Base-by-base conservation (phyloP, 2,113 vertebrate genomes). In the Phyllostomus hastatus region DNA sequence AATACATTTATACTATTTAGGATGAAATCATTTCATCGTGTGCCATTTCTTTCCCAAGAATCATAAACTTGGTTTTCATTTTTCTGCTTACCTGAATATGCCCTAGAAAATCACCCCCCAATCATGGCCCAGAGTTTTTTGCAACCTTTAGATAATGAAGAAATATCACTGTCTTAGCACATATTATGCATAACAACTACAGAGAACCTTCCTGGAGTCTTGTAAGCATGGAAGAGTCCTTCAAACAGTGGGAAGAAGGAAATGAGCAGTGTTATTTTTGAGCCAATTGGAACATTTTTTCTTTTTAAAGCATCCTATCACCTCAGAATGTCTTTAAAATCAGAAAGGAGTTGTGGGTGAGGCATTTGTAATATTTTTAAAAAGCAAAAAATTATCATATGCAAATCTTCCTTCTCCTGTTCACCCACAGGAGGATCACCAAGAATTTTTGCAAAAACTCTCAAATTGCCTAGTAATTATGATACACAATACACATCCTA, bases 1-100 rank as follows among this genome's bases (percentile, higher is more conserved):
- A 93, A 81, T 70, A 91, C 83, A 83, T 97, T 87, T 86, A 75
- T 86, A 66, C 38, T 33, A 81, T 84, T 70, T 41, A 31, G 66
- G n/a, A 95, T 85, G 90, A 97, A 97, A 97, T 95, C 64, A 94
- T 94, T 84, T 50, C 38, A 89, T 79, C 59, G 46, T 94, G 95
- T 95, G 81, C 95, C 76, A 43, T 95, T 95, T 84, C 82, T 91
- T 91, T 57, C 43, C 35, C 3, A 41, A 82, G 7, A 95, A 73
- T 85, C 24, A 41, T 61, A 76, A 92, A 78, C 11, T 57, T 79
- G 15, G 6, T 52, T 92, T 50, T 81, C 22, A 41, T 52, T 54
- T 73, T 95, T 70, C 48, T 80, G 19, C 15, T 96, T 80, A 43
- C 75, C 43, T 75, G 31, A 75, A 61, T 59, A 88, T 70, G 15